phyloP scores from a whole-genome alignment of 1,140 invertebrate species.

The Pseudachorutes palmiensis region DNA sequence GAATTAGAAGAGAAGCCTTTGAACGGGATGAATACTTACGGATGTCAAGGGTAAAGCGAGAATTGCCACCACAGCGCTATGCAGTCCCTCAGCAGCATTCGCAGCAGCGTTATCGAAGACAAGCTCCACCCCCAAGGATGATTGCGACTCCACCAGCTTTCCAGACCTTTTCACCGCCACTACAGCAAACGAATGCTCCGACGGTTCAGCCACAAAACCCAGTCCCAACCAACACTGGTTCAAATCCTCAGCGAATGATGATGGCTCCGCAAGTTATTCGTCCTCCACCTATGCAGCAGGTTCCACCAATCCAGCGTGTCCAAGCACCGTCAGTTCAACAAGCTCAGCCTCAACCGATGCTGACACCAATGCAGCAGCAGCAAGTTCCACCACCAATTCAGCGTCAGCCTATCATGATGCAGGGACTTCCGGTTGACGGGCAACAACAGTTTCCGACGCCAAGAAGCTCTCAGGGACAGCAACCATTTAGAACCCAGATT shows the following conservation, averaged over 20 bases:
- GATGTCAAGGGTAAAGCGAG: not conserved
- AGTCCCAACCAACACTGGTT: no score
- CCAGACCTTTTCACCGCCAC: no score
- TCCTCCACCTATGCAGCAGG: not conserved
- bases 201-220: no score
- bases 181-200: no score
- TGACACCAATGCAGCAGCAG: not conserved
- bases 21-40: conserved; percentile 14
- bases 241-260: no score
- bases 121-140: no score
- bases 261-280: not conserved
- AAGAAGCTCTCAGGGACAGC: not conserved
- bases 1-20: conserved; percentile 20
- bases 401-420: conserved; percentile 1
- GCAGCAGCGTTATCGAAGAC: no score
- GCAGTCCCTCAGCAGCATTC: not conserved
- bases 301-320: not conserved
- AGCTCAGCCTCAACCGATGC: not conserved
- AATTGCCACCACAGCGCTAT: conserved; percentile 12
- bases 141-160: no score
- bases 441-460: not conserved
- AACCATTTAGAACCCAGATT: not conserved
- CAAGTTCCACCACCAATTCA: not conserved
- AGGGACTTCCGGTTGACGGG: not conserved
- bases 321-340: not conserved